Evolutionary conservation across 2,113 vertebrate species (phyloP).

Genomic region (Chauna torquata): DNA sequence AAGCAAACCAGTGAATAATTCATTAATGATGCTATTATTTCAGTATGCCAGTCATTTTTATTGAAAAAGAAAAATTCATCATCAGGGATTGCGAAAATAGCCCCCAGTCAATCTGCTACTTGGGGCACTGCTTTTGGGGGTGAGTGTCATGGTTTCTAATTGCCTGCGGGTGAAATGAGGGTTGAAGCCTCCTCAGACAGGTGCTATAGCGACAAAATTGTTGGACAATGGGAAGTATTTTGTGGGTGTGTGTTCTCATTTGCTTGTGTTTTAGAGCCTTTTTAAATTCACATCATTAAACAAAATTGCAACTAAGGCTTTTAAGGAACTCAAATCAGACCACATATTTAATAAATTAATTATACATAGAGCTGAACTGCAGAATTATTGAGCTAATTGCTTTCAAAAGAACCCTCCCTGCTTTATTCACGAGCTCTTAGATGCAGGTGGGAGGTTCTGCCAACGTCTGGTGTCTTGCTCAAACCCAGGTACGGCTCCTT

Average conservation of each 20-base stretch:
- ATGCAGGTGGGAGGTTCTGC: accelerated
- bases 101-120: neutral
- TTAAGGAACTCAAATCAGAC: neutral
- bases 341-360: neutral
- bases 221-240: neutral
- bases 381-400: neutral
- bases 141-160: neutral
- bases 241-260: neutral
- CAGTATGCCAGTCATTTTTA: slow-evolving; percentile 3
- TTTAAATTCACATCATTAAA: neutral
- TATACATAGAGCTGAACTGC: neutral
- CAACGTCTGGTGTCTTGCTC: accelerated
- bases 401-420: neutral
- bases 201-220: neutral
- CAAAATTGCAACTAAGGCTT: neutral
- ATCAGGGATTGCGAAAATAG: neutral
- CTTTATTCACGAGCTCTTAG: neutral
- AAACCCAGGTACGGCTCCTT: neutral
- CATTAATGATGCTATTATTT: slow-evolving; percentile 1
- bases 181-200: neutral
- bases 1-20: slow-evolving; percentile 40
- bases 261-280: neutral
- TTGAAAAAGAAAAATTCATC: neutral
- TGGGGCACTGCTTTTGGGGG: neutral
- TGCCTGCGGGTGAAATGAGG: neutral